A percentile compares a stretch with the other conserved stretches of the same genome.
These are phyloP conservation scores for Thunnus thynnus DNA, from an alignment of 2,113 vertebrate genomes.

Conservation along the genomic window DNA sequence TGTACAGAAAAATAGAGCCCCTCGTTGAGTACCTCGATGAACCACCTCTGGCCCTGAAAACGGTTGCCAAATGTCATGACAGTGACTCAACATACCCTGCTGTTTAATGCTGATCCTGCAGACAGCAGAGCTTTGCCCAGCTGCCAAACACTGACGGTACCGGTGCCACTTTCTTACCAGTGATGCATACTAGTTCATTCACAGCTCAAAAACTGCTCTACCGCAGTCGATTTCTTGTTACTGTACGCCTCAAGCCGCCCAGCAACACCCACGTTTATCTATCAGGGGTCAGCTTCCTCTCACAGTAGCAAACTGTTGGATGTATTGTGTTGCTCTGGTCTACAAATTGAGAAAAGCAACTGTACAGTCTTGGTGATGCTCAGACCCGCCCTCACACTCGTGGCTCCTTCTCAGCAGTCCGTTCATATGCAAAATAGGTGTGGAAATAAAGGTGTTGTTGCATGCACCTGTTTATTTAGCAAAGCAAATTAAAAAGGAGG, in stretches of 20 bases:
- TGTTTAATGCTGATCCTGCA: not conserved
- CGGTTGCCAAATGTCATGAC: not conserved
- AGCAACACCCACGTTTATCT: not conserved
- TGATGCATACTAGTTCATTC: not conserved
- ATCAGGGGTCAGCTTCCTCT: too few relatives aligned
- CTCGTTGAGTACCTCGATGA: too few relatives aligned
- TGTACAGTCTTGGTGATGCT: not conserved
- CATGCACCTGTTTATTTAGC: not conserved
- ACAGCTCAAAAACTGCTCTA: not conserved
- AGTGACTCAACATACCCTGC: not conserved
- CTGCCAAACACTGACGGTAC: not conserved
- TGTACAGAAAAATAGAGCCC: too few relatives aligned
- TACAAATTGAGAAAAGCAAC: too few relatives aligned
- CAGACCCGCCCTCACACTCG: not conserved
- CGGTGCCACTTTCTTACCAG: too few relatives aligned
- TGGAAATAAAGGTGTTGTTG: not conserved
- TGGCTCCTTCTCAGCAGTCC: slow-evolving; percentile 4
- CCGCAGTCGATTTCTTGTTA: not conserved
- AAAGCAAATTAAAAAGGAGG: not conserved
- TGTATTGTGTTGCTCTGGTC: too few relatives aligned
- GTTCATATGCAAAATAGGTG: slow-evolving; percentile 16
- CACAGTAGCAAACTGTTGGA: too few relatives aligned
- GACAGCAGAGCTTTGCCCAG: not conserved
- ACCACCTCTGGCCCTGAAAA: too few relatives aligned
- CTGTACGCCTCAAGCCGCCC: not conserved